phyloP scores from a whole-genome alignment of 2,888 invertebrate species.

The Dascillus cervinus region DNA sequence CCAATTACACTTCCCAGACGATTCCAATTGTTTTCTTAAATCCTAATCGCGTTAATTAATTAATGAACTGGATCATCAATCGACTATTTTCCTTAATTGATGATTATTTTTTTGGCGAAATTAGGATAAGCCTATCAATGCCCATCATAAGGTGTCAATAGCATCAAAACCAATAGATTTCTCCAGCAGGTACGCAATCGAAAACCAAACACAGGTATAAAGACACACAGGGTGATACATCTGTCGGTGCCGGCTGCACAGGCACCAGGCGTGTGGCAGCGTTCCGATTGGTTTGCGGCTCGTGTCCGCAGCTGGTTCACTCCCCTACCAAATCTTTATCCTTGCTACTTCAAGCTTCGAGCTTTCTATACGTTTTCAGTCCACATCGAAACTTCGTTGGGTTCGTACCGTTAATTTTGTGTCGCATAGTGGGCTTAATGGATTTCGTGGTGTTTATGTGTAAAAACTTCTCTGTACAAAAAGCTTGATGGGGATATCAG shows the following conservation, averaged over 20 bases:
- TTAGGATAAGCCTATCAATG: no score
- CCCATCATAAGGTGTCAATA: no score
- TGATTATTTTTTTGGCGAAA: no score
- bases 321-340: constrained; percentile 21
- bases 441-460: constrained; percentile 12
- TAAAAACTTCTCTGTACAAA: constrained; percentile 10
- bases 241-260: constrained; percentile 45
- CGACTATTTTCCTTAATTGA: no score
- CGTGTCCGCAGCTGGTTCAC: constrained; percentile 42
- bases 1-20: no score
- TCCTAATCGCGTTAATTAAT: no score
- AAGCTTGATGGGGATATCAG: constrained; percentile 40
- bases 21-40: no score
- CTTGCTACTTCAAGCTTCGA: constrained; percentile 28
- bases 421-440: no score
- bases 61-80: no score
- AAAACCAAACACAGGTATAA: neutral
- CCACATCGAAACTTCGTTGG: constrained; percentile 12
- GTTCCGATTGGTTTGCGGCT: constrained; percentile 52
- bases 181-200: constrained; percentile 4
- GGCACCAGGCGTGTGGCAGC: constrained; percentile 50
- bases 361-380: constrained; percentile 22
- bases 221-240: constrained; percentile 35
- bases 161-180: no score
- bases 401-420: no score